Percentiles rank a stretch among this genome's conserved stretches.
phyloP scores from a whole-genome alignment of 2,113 vertebrate genomes.

The Scophthalmus maximus region DNA sequence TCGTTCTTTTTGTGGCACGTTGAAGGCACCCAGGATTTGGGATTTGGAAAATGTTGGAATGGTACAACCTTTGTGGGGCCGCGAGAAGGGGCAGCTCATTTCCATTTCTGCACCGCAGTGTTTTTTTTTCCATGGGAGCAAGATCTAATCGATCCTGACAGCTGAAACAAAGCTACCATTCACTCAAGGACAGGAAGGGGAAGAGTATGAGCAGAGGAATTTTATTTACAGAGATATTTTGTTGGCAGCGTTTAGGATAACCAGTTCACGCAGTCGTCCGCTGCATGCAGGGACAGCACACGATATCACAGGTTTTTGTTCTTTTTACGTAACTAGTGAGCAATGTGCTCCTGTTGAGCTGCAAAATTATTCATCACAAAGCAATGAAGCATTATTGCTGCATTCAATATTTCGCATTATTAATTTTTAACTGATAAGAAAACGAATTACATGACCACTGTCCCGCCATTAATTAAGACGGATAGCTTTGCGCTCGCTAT shows the following conservation, averaged over 20 bases:
- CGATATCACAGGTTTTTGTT: slow-evolving; percentile 12
- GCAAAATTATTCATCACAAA: slow-evolving; percentile 38
- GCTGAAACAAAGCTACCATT: slow-evolving; percentile 74
- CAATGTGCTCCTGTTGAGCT: slow-evolving; percentile 35
- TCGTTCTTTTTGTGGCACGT: not conserved
- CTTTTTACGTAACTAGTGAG: slow-evolving; percentile 45
- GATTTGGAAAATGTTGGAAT: slow-evolving; percentile 60
- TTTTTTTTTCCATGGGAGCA: slow-evolving; percentile 71
- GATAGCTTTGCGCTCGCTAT: not conserved
- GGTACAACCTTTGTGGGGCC: slow-evolving; percentile 53
- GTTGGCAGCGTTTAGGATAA: slow-evolving; percentile 39
- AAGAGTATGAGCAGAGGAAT: slow-evolving; percentile 50
- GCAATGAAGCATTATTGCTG: slow-evolving; percentile 25
- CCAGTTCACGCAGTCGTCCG: slow-evolving; percentile 49
- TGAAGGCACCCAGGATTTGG: slow-evolving; percentile 18
- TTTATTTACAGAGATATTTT: slow-evolving; percentile 63
- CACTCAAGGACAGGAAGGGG: slow-evolving; percentile 44
- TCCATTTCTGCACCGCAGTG: slow-evolving; percentile 56
- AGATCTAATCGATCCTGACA: slow-evolving; percentile 68
- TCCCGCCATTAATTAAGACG: slow-evolving; percentile 25
- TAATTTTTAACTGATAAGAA: slow-evolving; percentile 11
- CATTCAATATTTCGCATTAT: slow-evolving; percentile 18
- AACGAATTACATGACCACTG: slow-evolving; percentile 13
- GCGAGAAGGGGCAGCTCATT: slow-evolving; percentile 54
- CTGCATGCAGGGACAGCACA: slow-evolving; percentile 31